A percentile compares a stretch with the other conserved stretches of the same genome.
These are phyloP conservation scores for Acipenser ruthenus DNA, from an alignment of 2,797 vertebrate genomes.

Conservation along the genomic window DNA sequence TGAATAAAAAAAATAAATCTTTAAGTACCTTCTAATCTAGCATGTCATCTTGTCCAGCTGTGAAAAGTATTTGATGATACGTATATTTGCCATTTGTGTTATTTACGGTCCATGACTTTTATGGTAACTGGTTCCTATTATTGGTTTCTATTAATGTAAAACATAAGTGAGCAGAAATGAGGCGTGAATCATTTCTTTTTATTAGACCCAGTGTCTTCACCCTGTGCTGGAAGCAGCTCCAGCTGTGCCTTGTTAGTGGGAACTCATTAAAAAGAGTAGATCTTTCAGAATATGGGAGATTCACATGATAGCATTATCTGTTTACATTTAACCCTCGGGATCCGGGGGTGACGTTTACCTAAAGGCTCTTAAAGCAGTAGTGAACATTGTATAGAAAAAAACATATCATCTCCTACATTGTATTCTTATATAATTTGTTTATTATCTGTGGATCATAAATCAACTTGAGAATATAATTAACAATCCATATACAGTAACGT, in stretches of 20 bases:
- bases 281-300: constrained; percentile 52
- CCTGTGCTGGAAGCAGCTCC: constrained; percentile 53
- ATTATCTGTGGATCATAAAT: too few species aligned
- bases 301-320: constrained; percentile 38
- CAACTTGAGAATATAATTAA: too few species aligned
- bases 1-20: constrained; percentile 64
- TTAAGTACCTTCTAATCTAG: constrained; percentile 67
- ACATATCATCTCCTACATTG: too few species aligned
- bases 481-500: too few species aligned
- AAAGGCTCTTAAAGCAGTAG: neutral
- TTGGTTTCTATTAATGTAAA: constrained; percentile 93
- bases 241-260: constrained; percentile 72
- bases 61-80: constrained; percentile 74
- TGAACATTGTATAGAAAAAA: too few species aligned
- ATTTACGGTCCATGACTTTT: constrained; percentile 88
- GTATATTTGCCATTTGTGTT: constrained; percentile 83
- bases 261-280: constrained; percentile 65
- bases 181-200: constrained; percentile 85
- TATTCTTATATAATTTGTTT: too few species aligned
- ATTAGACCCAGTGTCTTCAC: constrained; percentile 73
- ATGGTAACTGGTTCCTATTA: constrained; percentile 86
- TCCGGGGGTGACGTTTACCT: constrained; percentile 9
- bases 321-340: constrained; percentile 34
- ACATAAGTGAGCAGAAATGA: constrained; percentile 94
- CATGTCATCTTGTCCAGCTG: constrained; percentile 67